A percentile compares a stretch with the other conserved stretches of the same genome.
Conservation (phyloP, 2,797 vertebrate species). For the Oryzias dopingdopingensis region DNA sequence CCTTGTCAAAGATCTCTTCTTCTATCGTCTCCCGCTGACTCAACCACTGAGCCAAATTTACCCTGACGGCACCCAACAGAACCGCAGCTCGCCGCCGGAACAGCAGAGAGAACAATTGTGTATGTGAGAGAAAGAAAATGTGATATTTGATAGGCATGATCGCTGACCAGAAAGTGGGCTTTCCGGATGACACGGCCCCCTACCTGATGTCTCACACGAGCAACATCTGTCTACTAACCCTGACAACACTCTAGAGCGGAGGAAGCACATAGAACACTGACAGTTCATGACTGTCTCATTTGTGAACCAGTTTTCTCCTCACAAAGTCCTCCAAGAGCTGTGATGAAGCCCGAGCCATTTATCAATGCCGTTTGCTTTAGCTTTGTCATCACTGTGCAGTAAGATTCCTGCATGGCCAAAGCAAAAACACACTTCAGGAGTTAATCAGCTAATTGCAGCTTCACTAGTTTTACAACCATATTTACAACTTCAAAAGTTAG, state of each 20-base stretch:
- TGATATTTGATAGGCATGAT: constrained; percentile 26
- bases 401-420: constrained; percentile 42
- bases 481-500: too few relatives aligned
- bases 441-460: constrained; percentile 53
- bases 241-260: constrained; percentile 1
- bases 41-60: constrained; percentile 51
- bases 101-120: constrained; percentile 25
- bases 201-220: constrained; percentile 52
- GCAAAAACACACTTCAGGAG: constrained; percentile 41
- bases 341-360: constrained; percentile 27
- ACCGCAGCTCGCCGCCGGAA: constrained; percentile 68
- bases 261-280: not conserved
- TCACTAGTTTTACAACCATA: too few relatives aligned
- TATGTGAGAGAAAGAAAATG: constrained; percentile 11
- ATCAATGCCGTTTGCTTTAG: constrained; percentile 30
- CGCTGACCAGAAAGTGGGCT: constrained; percentile 16
- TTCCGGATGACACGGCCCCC: constrained; percentile 39
- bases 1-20: not conserved
- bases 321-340: constrained; percentile 10
- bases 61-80: constrained; percentile 40
- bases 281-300: too few relatives aligned
- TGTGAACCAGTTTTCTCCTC: constrained; percentile 18
- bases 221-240: constrained; percentile 44
- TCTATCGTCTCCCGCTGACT: constrained; percentile 48
- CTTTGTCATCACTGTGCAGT: constrained; percentile 37